Conservation (phyloP, 2,113 vertebrate species). For the Suncus etruscus region DNA sequence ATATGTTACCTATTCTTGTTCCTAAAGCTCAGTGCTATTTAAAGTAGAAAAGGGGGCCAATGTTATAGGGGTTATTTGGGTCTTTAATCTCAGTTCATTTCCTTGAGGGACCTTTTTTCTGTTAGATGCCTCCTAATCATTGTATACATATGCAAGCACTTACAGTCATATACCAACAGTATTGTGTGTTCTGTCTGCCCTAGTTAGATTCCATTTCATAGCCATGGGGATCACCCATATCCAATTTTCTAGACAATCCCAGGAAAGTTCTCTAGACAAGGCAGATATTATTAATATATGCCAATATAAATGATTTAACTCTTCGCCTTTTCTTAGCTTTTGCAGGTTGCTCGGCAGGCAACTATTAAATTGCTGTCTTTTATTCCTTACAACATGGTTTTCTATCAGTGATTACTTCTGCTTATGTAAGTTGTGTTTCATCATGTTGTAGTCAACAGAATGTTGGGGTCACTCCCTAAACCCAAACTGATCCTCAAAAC, state of each 20-base stretch:
- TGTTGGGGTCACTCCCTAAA: conserved; percentile 49
- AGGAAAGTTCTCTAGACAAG: conserved; percentile 28
- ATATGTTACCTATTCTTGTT: background rate
- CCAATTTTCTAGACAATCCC: background rate
- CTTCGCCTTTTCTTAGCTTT: conserved; percentile 1
- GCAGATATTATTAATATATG: background rate
- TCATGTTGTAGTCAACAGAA: background rate
- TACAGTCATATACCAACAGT: background rate
- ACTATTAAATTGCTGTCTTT: no score
- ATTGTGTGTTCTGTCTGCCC: background rate
- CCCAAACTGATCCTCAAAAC: conserved; percentile 40
- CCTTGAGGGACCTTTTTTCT: background rate
- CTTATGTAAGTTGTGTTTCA: conserved; percentile 28
- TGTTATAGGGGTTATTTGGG: background rate
- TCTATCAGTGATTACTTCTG: conserved; percentile 33
- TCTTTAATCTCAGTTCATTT: background rate
- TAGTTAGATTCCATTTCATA: background rate
- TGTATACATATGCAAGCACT: background rate
- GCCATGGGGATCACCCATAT: background rate
- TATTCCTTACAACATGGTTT: no score
- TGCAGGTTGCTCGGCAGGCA: conserved; percentile 3
- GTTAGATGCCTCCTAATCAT: background rate
- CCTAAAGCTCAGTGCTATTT: background rate
- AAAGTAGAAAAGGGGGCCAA: background rate
- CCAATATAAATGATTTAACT: background rate